These are phyloP conservation scores for Varecia variegata DNA, from an alignment of 2,797 vertebrate genomes.

Conservation along the genomic window DNA sequence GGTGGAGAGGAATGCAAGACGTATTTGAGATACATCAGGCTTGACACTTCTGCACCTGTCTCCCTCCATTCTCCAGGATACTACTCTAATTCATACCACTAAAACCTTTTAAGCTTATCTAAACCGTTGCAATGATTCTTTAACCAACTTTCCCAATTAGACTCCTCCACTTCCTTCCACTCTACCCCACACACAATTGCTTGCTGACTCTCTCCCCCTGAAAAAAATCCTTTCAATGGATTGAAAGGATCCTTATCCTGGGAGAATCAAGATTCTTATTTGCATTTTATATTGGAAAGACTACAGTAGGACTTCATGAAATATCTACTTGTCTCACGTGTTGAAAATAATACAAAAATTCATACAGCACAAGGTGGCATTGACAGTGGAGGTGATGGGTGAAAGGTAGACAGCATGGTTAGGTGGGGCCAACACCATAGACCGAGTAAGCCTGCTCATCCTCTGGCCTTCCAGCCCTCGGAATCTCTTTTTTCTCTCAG, in stretches of 20 bases:
- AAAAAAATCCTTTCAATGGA: not conserved
- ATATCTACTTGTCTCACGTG: not conserved
- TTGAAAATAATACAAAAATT: not conserved
- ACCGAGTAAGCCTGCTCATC: not conserved
- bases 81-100: not conserved
- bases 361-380: not conserved
- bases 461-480: not conserved
- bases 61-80: not conserved
- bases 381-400: not conserved
- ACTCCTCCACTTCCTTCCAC: not conserved
- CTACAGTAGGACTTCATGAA: not conserved
- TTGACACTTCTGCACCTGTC: not conserved
- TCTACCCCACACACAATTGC: not conserved
- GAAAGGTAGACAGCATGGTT: not conserved
- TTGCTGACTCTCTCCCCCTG: not conserved
- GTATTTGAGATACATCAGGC: not conserved
- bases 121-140: not conserved
- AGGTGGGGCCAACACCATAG: not conserved
- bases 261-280: not conserved
- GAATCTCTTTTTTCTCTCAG: not conserved
- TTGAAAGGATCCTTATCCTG: not conserved
- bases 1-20: not conserved
- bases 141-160: not conserved
- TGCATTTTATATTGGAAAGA: not conserved
- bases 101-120: not conserved